These are phyloP conservation scores for Eudemis profundana DNA, from an alignment of 2,888 invertebrate genomes.

Conservation along the genomic window DNA sequence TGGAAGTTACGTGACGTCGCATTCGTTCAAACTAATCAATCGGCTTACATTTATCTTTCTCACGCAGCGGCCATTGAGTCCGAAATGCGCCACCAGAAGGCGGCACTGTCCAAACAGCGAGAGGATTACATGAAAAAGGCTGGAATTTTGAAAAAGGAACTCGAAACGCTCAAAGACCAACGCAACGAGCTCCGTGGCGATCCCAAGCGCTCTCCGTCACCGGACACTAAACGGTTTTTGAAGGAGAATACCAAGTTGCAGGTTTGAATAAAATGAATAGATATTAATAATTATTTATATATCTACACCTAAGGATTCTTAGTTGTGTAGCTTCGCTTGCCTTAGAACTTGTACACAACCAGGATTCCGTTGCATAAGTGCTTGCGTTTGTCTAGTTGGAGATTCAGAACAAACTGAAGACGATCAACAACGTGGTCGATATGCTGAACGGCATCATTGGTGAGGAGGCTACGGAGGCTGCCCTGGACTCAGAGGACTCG, in stretches of 20 bases:
- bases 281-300: conserved; percentile 5
- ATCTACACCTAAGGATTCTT: conserved; percentile 44
- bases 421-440: conserved; percentile 94
- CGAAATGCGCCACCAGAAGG: conserved; percentile 93
- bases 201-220: conserved; percentile 88
- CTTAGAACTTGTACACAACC: conserved; percentile 51
- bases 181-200: conserved; percentile 90
- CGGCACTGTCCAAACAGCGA: conserved; percentile 91
- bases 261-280: conserved; percentile 81
- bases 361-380: conserved; percentile 48
- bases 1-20: conserved; percentile 50
- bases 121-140: conserved; percentile 93
- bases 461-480: conserved; percentile 82
- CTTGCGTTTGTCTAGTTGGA: conserved; percentile 85
- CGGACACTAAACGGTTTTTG: conserved; percentile 91
- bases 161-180: conserved; percentile 91
- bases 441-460: conserved; percentile 95
- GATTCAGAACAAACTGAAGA: conserved; percentile 91
- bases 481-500: conserved; percentile 59
- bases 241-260: conserved; percentile 94
- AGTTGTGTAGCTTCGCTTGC: conserved; percentile 52
- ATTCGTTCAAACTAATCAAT: conserved; percentile 49
- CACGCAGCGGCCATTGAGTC: conserved; percentile 89
- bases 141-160: conserved; percentile 89
- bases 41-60: conserved; percentile 50